These are phyloP conservation scores for Cataglyphis altisquamis DNA, from an alignment of 2,888 invertebrate genomes.

Conservation along the genomic window DNA sequence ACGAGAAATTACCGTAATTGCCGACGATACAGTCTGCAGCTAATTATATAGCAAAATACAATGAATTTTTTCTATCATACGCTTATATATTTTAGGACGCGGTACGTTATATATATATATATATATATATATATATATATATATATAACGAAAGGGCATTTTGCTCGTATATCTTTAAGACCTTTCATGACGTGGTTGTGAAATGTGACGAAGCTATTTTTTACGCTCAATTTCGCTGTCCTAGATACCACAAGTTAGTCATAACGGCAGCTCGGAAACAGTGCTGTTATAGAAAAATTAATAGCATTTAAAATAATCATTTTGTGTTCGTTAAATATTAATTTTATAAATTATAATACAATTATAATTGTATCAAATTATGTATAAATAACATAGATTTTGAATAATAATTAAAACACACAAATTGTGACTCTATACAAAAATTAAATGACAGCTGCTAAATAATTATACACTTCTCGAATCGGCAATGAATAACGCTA, in stretches of 20 bases:
- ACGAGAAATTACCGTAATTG: constrained; percentile 46
- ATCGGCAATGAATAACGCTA: neutral
- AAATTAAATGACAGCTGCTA: neutral
- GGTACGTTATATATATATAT: neutral
- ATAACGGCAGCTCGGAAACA: neutral
- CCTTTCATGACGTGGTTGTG: constrained; percentile 24
- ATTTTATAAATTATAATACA: neutral
- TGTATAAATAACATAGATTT: neutral
- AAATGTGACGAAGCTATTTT: constrained; percentile 25
- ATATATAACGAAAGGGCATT: neutral
- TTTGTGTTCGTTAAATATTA: neutral
- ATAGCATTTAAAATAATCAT: neutral
- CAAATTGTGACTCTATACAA: neutral
- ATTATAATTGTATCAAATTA: neutral
- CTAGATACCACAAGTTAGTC: constrained; percentile 13
- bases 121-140: neutral
- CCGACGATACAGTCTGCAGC: constrained; percentile 36
- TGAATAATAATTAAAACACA: neutral
- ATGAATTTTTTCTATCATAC: constrained; percentile 39
- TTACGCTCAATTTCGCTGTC: constrained; percentile 30
- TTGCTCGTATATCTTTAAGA: constrained; percentile 10
- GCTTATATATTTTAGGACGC: constrained; percentile 36
- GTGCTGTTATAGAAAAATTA: neutral
- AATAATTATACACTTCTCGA: constrained; percentile 7
- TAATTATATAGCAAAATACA: constrained; percentile 33